Percentiles rank a stretch among this genome's conserved stretches.
Evolutionary conservation across 2,113 vertebrate species (phyloP).

Genomic region (Chionis minor): DNA sequence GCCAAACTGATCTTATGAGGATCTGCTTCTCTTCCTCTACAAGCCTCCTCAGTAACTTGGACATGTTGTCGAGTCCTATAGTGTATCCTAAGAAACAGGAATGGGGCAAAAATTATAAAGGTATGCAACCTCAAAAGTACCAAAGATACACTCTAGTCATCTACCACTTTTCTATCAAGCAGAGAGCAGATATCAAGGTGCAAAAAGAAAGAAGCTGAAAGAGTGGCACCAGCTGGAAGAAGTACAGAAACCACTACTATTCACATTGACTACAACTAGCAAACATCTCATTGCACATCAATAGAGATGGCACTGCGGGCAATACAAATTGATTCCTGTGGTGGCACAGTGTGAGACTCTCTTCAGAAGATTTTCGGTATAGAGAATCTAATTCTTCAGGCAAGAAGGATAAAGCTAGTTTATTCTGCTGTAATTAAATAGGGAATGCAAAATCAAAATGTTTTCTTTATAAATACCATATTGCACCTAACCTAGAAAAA

Average conservation of each 20-base stretch:
- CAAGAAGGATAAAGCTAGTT: background rate
- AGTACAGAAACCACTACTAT: background rate
- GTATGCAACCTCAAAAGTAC: background rate
- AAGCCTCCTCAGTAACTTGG: background rate
- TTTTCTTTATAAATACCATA: background rate
- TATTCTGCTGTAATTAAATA: background rate
- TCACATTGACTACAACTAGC: background rate
- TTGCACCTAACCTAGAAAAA: background rate
- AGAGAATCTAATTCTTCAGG: background rate
- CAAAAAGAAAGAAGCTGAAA: background rate
- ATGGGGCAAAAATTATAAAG: background rate
- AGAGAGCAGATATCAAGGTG: background rate
- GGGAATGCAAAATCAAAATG: background rate
- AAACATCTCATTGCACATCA: background rate
- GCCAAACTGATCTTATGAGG: background rate
- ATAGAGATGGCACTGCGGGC: background rate
- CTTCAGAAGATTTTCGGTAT: background rate
- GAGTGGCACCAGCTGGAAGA: background rate
- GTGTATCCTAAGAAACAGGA: background rate
- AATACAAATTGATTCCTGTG: background rate
- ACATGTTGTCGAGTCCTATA: fast-evolving
- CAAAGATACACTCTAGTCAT: background rate
- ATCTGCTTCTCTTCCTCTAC: background rate
- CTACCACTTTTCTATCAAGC: background rate
- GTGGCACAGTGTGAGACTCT: fast-evolving